Percentiles rank a stretch among this genome's conserved stretches.
Evolutionary conservation across 92 coral and sea anemone genomes (phyloP).

Genomic region (Porites lobata): DNA sequence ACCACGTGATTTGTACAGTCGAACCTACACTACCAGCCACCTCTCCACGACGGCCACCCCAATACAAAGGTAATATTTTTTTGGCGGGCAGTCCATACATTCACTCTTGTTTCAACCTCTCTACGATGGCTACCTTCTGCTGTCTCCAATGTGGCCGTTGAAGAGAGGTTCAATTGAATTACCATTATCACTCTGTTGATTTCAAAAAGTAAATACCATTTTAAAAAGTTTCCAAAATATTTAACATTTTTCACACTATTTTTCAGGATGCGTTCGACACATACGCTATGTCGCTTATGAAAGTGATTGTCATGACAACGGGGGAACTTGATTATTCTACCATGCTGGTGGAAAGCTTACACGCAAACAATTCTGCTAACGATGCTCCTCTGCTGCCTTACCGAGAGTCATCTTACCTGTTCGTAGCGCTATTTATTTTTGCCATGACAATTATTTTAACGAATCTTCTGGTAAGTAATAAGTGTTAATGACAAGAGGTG

Average conservation of each 20-base stretch:
- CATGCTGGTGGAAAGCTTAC: constrained; percentile 64
- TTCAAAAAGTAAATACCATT: too few species aligned
- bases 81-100: too few species aligned
- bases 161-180: too few species aligned
- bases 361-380: constrained; percentile 23
- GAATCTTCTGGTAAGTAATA: constrained; percentile 84
- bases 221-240: too few species aligned
- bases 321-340: constrained; percentile 87
- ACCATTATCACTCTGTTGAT: too few species aligned
- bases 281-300: constrained; percentile 63
- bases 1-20: too few species aligned
- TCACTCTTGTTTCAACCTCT: too few species aligned
- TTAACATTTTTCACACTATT: neutral
- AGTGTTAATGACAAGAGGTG: neutral
- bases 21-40: too few species aligned
- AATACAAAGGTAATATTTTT: too few species aligned
- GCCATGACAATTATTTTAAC: constrained; percentile 88
- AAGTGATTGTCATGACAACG: constrained; percentile 83
- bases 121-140: too few species aligned
- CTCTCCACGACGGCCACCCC: too few species aligned
- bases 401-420: constrained; percentile 61
- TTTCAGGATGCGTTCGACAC: constrained; percentile 79
- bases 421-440: constrained; percentile 74
- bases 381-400: constrained; percentile 81
- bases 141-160: too few species aligned